phyloP scores from a whole-genome alignment of 2,113 vertebrate species.

The Clinocottus analis region DNA sequence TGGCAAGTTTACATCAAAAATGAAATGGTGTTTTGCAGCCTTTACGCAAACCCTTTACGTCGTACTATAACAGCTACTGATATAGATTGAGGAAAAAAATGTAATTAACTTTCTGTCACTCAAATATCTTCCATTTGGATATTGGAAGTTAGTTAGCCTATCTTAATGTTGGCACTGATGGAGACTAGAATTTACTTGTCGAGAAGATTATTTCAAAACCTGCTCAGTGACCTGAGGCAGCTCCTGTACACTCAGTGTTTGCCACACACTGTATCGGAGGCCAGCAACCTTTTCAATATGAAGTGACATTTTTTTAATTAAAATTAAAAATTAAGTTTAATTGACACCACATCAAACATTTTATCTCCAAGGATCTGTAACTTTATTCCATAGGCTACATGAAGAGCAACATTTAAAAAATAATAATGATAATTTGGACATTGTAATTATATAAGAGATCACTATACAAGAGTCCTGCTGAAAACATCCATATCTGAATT shows the following conservation, averaged over 20 bases:
- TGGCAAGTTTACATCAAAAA: background rate
- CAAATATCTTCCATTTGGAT: too few relatives aligned
- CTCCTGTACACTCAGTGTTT: too few relatives aligned
- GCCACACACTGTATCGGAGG: background rate
- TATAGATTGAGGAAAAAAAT: background rate
- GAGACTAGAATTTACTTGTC: too few relatives aligned
- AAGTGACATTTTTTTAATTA: background rate
- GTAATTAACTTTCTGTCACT: background rate
- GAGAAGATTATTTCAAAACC: too few relatives aligned
- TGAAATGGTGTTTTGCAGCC: background rate
- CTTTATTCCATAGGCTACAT: background rate
- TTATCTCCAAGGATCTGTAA: background rate
- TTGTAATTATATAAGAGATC: background rate
- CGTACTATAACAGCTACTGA: background rate
- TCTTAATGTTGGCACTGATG: too few relatives aligned
- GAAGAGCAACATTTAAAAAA: background rate
- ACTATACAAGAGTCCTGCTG: background rate
- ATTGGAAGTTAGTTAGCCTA: too few relatives aligned
- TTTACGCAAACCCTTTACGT: background rate
- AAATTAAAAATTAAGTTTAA: too few relatives aligned
- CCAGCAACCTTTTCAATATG: background rate
- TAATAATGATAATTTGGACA: background rate
- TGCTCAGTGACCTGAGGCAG: too few relatives aligned
- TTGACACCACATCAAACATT: background rate
- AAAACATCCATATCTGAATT: background rate